Conservation (phyloP, 2,113 vertebrate species). For the Calyptommatus sinebrachiatus region DNA sequence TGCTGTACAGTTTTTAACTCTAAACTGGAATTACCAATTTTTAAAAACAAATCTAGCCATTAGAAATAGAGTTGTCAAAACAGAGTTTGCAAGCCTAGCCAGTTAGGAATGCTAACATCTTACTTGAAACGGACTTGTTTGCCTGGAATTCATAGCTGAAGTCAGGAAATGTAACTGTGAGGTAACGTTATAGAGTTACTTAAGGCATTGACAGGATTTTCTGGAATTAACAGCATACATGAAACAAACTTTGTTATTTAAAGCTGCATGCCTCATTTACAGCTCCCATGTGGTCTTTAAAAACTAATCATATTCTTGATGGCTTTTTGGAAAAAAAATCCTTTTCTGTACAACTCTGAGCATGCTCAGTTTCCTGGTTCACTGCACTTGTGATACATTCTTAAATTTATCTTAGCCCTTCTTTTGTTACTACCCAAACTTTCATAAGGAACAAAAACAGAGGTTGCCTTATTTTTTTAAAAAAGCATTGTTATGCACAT, state of each 20-base stretch:
- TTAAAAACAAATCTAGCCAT: not conserved
- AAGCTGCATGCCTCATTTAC: not conserved
- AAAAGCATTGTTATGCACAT: not conserved
- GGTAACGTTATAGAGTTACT: not conserved
- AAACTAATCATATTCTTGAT: constrained; percentile 14
- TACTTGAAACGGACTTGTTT: constrained; percentile 3
- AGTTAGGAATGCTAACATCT: not conserved
- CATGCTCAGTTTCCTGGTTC: constrained; percentile 6
- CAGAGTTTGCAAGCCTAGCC: not conserved
- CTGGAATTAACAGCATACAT: not conserved
- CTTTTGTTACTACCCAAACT: not conserved
- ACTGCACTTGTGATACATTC: not conserved
- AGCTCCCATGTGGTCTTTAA: constrained; percentile 32
- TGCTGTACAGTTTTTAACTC: no score
- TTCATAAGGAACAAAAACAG: not conserved
- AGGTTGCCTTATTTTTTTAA: not conserved
- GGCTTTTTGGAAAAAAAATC: not conserved
- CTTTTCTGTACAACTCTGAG: rapidly evolving
- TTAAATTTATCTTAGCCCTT: not conserved
- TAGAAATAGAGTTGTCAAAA: not conserved
- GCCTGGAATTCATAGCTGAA: constrained; percentile 8
- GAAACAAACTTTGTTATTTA: not conserved
- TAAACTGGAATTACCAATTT: no score
- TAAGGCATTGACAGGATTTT: constrained; percentile 16
- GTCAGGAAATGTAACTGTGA: not conserved